These are phyloP conservation scores for Octonoba sinensis DNA, from an alignment of 2,888 invertebrate genomes.

Conservation along the genomic window DNA sequence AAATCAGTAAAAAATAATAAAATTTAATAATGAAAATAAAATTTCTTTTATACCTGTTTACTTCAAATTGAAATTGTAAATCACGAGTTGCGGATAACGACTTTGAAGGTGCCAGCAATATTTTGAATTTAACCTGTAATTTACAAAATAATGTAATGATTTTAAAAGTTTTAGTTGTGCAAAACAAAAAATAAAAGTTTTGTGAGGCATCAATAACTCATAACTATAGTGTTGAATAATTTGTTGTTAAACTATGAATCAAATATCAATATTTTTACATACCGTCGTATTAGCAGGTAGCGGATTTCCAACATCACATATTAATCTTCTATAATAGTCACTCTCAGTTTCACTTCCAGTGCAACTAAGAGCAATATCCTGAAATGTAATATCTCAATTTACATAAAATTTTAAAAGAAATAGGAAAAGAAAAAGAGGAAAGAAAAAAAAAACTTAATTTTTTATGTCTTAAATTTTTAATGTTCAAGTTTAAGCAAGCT, in stretches of 20 bases:
- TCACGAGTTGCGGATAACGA: conserved; percentile 46
- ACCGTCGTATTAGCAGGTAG: conserved; percentile 77
- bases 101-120: conserved; percentile 54
- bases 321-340: conserved; percentile 72
- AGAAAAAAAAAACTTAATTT: too few relatives aligned
- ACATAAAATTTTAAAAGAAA: background rate
- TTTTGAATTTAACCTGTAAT: conserved; percentile 51
- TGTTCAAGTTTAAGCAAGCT: too few relatives aligned
- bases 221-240: too few relatives aligned
- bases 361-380: conserved; percentile 64
- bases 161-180: background rate
- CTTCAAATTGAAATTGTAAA: conserved; percentile 37
- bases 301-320: conserved; percentile 95
- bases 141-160: background rate
- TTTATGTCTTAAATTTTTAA: too few relatives aligned
- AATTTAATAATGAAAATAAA: background rate
- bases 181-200: too few relatives aligned
- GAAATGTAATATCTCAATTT: background rate
- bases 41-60: conserved; percentile 37
- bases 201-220: too few relatives aligned
- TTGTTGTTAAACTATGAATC: too few relatives aligned
- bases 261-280: conserved; percentile 7
- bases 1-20: background rate
- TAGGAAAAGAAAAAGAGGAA: background rate
- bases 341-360: conserved; percentile 48